phyloP scores from a whole-genome alignment of 1,140 invertebrate genomes.

The Sminthurinus signatus region DNA sequence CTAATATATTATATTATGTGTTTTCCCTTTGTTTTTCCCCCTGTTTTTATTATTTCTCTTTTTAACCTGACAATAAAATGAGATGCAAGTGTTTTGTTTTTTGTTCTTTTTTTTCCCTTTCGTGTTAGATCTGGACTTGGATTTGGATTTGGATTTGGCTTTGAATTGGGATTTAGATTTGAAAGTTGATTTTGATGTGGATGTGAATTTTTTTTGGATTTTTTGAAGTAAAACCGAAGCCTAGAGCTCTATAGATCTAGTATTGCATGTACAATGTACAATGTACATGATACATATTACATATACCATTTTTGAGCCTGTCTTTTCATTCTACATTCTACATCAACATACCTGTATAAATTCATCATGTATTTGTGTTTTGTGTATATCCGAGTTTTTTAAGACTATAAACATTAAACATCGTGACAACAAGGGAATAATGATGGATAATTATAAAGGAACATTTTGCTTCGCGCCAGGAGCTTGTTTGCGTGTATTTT shows the following conservation, averaged over 20 bases:
- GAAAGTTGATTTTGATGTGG: background rate
- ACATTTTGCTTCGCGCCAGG: constrained; percentile 40
- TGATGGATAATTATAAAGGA: constrained; percentile 41
- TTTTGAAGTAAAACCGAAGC: constrained; percentile 19
- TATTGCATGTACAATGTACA: too few relatives aligned
- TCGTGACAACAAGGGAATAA: constrained; percentile 42
- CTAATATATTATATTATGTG: too few relatives aligned
- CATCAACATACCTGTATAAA: too few relatives aligned
- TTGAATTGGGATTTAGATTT: background rate
- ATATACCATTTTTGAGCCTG: too few relatives aligned
- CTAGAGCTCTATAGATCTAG: too few relatives aligned
- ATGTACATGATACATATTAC: too few relatives aligned
- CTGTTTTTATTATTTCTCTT: background rate
- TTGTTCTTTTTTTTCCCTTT: background rate
- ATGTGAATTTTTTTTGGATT: constrained; percentile 1
- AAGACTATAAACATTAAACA: constrained; percentile 37
- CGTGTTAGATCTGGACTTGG: too few relatives aligned
- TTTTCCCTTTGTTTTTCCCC: too few relatives aligned
- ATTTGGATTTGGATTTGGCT: too few relatives aligned
- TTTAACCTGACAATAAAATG: background rate
- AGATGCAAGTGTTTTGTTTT: background rate
- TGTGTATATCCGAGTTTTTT: too few relatives aligned
- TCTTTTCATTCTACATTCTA: too few relatives aligned
- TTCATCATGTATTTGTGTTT: too few relatives aligned
- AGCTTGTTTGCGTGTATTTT: constrained; percentile 40